Conservation (phyloP, 2,888 invertebrate species). For the Cephalotes varians region DNA sequence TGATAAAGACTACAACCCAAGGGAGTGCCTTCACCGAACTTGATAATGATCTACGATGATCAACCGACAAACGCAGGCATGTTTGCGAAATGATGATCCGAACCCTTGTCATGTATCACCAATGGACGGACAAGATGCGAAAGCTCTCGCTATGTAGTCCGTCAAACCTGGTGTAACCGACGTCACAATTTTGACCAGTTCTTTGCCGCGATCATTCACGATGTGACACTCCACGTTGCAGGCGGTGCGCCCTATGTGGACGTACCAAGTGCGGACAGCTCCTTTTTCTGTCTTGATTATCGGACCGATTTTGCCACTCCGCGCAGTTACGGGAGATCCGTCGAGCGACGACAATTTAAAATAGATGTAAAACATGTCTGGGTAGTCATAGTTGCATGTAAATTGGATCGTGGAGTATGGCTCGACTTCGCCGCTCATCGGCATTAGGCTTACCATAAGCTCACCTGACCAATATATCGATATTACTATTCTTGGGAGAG, state of each 20-base stretch:
- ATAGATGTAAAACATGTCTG: constrained; percentile 83
- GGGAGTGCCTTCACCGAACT: neutral
- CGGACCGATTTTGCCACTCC: constrained; percentile 61
- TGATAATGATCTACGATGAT: constrained; percentile 19
- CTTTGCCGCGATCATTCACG: constrained; percentile 73
- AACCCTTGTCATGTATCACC: constrained; percentile 15
- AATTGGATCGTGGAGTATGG: constrained; percentile 85
- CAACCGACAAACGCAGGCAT: neutral
- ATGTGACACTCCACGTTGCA: constrained; percentile 80
- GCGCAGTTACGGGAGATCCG: constrained; percentile 74
- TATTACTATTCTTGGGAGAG: neutral
- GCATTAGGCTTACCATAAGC: constrained; percentile 86
- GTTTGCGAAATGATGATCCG: neutral
- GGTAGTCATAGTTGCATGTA: constrained; percentile 86
- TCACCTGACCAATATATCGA: constrained; percentile 78
- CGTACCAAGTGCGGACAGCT: constrained; percentile 79
- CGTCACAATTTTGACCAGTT: constrained; percentile 79
- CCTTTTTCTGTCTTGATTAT: constrained; percentile 69
- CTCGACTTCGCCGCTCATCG: constrained; percentile 84
- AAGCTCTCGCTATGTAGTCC: constrained; percentile 58
- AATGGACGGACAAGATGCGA: constrained; percentile 73
- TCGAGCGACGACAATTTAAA: constrained; percentile 81
- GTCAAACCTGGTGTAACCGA: constrained; percentile 81
- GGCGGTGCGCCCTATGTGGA: constrained; percentile 80
- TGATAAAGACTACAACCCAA: neutral